Percentiles rank a stretch among this genome's conserved stretches.
These are phyloP conservation scores for Corynorhinus townsendii DNA, from an alignment of 2,113 vertebrate species.

Conservation along the genomic window DNA sequence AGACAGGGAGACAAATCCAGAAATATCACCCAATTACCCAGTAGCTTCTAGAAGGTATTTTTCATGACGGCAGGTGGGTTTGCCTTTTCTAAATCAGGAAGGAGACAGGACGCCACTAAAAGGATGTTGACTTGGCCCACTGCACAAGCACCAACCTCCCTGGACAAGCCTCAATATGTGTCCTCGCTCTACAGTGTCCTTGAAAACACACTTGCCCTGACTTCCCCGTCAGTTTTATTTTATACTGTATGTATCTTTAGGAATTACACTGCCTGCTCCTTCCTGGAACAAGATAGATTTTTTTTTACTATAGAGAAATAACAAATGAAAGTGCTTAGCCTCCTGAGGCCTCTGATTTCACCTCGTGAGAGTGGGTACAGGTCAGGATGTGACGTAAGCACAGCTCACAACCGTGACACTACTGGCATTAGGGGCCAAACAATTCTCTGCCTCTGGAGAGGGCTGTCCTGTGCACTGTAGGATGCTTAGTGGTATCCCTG, in stretches of 20 bases:
- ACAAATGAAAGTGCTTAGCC: not conserved
- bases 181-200: not conserved
- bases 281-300: not conserved
- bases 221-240: not conserved
- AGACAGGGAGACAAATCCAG: conserved; percentile 63
- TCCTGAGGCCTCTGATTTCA: not conserved
- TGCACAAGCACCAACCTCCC: not conserved
- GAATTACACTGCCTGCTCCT: not conserved
- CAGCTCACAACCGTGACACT: not conserved
- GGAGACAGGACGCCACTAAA: conserved; percentile 37
- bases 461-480: rapidly evolving
- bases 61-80: conserved; percentile 59
- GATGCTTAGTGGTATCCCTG: not conserved
- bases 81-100: conserved; percentile 52
- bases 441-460: not conserved
- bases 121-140: conserved; percentile 31
- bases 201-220: not conserved
- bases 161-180: not conserved
- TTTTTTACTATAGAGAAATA: not conserved
- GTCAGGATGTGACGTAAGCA: not conserved
- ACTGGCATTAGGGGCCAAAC: not conserved
- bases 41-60: conserved; percentile 57
- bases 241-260: not conserved
- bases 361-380: not conserved
- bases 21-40: conserved; percentile 59